Percentiles rank a stretch among this genome's conserved stretches.
Conservation (phyloP, 2,888 invertebrate genomes). For the Andrena camellia region DNA sequence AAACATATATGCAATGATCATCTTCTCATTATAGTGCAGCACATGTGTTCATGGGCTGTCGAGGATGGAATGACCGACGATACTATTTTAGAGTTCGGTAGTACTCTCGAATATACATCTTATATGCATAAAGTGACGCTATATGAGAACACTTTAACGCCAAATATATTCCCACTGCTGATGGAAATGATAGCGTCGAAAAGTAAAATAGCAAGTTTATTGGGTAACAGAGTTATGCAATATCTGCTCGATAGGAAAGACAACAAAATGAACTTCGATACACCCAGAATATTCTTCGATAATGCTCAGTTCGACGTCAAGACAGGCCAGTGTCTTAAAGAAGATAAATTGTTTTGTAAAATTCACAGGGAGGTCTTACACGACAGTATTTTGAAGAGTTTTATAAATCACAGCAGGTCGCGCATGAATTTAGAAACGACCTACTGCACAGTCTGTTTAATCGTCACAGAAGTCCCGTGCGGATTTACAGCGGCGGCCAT, state of each 20-base stretch:
- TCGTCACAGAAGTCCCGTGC: conserved; percentile 88
- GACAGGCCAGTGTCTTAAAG: conserved; percentile 82
- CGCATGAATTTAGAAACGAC: conserved; percentile 86
- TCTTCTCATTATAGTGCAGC: conserved; percentile 85
- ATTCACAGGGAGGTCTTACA: conserved; percentile 86
- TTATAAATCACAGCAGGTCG: conserved; percentile 85
- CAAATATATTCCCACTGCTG: conserved; percentile 86
- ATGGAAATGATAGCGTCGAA: conserved; percentile 86
- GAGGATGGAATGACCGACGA: conserved; percentile 84
- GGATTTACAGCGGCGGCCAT: conserved; percentile 87
- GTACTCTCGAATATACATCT: conserved; percentile 86
- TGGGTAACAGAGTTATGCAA: conserved; percentile 87
- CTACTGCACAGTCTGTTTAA: conserved; percentile 87
- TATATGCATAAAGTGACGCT: conserved; percentile 84
- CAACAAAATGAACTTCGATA: conserved; percentile 85
- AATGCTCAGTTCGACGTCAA: conserved; percentile 85
- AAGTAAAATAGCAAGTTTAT: conserved; percentile 85
- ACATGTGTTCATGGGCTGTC: conserved; percentile 86
- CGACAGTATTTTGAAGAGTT: conserved; percentile 84
- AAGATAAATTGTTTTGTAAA: conserved; percentile 86
- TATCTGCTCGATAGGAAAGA: conserved; percentile 87
- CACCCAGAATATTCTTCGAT: conserved; percentile 86
- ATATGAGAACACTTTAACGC: conserved; percentile 85
- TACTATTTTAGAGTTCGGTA: conserved; percentile 86
- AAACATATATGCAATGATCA: conserved; percentile 86